Base-by-base conservation (phyloP, 2,888 invertebrate genomes). In the Bellardia pandia region DNA sequence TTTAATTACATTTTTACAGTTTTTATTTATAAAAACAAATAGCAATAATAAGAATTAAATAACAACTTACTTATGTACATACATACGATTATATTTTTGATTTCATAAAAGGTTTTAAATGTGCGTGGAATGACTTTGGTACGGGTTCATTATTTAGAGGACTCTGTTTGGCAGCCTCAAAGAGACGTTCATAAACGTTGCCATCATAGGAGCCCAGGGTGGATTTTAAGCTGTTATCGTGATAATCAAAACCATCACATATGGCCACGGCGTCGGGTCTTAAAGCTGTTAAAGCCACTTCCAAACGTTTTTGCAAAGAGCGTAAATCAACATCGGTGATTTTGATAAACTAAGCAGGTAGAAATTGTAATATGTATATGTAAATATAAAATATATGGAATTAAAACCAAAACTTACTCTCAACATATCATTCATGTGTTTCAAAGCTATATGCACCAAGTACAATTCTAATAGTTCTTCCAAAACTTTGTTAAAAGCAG, bases 211-310 rank as follows among this genome's bases (percentile, higher is more conserved):
- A 95, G 11, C 98, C 98, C 53, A 98, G 93, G 0, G 96, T 95
- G 0, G 97, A 97, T 78, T 95, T 95, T 0, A 98, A 93, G 64
- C 96, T 95, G 92, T 96, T 96, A 91, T 98, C 98, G 16, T 96
- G 94, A 64, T 97, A 95, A 91, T 98, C 98, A 92, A 98, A 99
- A 13, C 97, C 96, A 94, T 99, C 99, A 0, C 98, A 98, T 33
- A 99, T 94, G 0, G 97, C 96, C 0, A 99, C 96, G 0, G 98
- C 98, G 93, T 99, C 97, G 4, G 97, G 97, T 66, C 99, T 95
- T 66, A 99, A 94, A 42, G 95, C 94, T 0, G 94, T 94, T 80
- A 99, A 94, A 51, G 97, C 93, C 45, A 95, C 94, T 90, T 97
- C 96, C 89, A 97, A 94, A 94, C 96, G 96, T 68, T 92, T 93